These are phyloP conservation scores for Agrilus biguttatus DNA, from an alignment of 2,888 invertebrate species.

Conservation along the genomic window DNA sequence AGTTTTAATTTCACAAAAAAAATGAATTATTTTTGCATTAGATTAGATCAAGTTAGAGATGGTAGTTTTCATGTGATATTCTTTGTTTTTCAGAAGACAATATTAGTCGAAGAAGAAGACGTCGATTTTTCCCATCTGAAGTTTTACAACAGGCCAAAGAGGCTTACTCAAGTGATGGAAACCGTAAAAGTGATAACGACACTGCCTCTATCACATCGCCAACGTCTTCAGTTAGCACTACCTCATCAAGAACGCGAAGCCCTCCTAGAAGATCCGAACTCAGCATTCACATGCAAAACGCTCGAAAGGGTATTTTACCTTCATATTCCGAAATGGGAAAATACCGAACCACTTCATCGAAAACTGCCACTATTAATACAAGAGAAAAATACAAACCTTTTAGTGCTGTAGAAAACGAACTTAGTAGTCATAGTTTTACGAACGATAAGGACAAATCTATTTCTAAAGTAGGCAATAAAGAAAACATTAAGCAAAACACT, in stretches of 20 bases:
- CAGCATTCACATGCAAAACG: conserved; percentile 31
- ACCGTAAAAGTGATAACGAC: conserved; percentile 15
- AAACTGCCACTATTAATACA: conserved; percentile 3
- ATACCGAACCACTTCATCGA: conserved; percentile 9
- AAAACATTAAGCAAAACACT: conserved; percentile 12
- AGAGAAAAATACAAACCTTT: conserved; percentile 1
- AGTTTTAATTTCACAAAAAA: too few species aligned
- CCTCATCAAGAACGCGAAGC: conserved; percentile 12
- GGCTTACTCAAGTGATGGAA: conserved; percentile 10
- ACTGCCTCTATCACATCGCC: conserved; percentile 17
- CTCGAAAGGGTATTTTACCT: conserved; percentile 22
- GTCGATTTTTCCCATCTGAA: conserved; percentile 24
- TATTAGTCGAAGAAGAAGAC: conserved; percentile 19
- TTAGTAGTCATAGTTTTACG: too few species aligned
- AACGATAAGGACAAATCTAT: conserved; percentile 3
- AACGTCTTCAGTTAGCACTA: conserved; percentile 18
- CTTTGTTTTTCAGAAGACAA: conserved; percentile 18
- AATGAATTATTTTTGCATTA: too few species aligned
- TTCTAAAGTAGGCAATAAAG: conserved; percentile 12
- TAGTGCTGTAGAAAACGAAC: too few species aligned
- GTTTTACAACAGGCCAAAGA: conserved; percentile 18
- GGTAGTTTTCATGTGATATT: neutral
- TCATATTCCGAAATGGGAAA: conserved; percentile 20
- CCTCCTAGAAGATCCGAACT: conserved; percentile 22
- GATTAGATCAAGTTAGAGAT: too few species aligned